phyloP scores from a whole-genome alignment of 2,113 vertebrate species.

The Vidua chalybeata region DNA sequence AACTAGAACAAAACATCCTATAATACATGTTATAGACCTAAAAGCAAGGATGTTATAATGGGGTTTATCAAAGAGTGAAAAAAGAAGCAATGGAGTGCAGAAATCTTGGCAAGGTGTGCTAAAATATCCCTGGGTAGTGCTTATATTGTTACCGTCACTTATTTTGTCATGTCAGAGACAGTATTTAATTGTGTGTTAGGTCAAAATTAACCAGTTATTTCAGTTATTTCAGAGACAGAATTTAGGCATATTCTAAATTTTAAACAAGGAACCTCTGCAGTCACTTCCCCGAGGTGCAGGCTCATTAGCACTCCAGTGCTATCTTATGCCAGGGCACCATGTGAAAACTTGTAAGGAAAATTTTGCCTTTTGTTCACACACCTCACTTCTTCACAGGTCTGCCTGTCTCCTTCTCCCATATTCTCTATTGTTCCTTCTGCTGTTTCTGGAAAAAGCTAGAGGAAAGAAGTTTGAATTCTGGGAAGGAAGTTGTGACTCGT shows the following conservation, averaged over 20 bases:
- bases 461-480: slow-evolving; percentile 23
- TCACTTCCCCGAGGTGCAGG: background rate
- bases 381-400: background rate
- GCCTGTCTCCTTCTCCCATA: background rate
- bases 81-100: background rate
- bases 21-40: background rate
- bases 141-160: background rate
- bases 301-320: background rate
- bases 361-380: background rate
- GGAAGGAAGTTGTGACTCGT: background rate
- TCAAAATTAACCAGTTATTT: background rate
- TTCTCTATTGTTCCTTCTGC: background rate
- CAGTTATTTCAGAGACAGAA: background rate
- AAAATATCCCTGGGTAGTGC: background rate
- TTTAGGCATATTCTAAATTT: background rate
- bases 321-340: background rate
- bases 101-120: background rate
- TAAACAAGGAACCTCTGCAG: background rate
- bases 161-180: background rate
- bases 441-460: background rate
- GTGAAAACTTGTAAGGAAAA: background rate
- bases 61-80: background rate
- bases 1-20: background rate
- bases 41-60: background rate
- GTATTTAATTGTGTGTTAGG: background rate